Evolutionary conservation across 1,140 invertebrate genomes (phyloP), one percentile per base, ranked within the genome.

Genomic region (Orius insidiosus): DNA sequence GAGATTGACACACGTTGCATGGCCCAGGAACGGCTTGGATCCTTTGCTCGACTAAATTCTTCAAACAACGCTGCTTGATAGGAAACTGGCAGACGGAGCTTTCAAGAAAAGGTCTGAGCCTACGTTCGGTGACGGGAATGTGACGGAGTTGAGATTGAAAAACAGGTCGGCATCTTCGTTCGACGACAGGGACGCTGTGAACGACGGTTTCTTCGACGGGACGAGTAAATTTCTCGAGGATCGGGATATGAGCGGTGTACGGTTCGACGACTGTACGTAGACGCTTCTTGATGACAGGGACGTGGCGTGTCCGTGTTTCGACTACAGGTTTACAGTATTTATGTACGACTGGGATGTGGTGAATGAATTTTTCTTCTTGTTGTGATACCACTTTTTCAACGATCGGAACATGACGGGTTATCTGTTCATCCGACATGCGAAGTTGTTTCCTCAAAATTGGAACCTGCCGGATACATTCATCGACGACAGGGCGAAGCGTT

Each of bases 351-450:
- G 45, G 45, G 7, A 47, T 24, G 10, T 47, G 37, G 10, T 36
- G 35, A 13, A 47, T 15, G 19, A 24, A 24, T 24, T 45, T 45
- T 32, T 45, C 44, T 19, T 35, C 32, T 15, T 35, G 32, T 8
- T 19, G 16, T 2, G 32, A 15, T n/a, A 31, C 13, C 1, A 18
- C n/a, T 34, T 45, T 45, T 32, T 19, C 16, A 13, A 45, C 44
- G 2, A 45, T 18, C 5, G 44, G 44, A n/a, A 45, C 34, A 19
- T 45, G 44, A n/a, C 44, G 44, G 9, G 44, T 45, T n/a, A 45
- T 15, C 13, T 19, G 14, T n/a, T 45, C 32, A 19, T 19, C 44
- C 3, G 15, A 34, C n/a, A 11, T 19, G 14, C 44, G 32, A n/a
- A 45, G 8, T 8, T 14, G 11, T 13, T 30, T 35, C 33, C 36